phyloP scores from a whole-genome alignment of 2,888 invertebrate genomes.

The Cactoblastis cactorum region DNA sequence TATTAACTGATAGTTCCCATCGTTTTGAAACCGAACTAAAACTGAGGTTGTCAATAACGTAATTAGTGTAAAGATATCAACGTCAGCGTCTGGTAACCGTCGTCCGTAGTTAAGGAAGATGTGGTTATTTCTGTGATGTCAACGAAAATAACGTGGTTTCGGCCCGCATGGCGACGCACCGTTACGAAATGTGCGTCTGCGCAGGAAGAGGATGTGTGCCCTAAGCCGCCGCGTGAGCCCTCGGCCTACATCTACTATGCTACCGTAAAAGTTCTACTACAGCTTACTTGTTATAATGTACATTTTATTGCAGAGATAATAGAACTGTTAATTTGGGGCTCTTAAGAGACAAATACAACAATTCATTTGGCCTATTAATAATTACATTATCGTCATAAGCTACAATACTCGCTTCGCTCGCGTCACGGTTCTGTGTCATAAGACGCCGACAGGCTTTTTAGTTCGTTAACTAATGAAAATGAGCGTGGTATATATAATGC shows the following conservation, averaged over 20 bases:
- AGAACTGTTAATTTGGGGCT: no score
- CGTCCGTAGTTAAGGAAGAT: slow-evolving; percentile 61
- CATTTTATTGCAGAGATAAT: no score
- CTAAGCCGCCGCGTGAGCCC: slow-evolving; percentile 31
- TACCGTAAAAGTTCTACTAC: not conserved
- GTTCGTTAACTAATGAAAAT: slow-evolving; percentile 62
- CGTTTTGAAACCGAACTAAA: slow-evolving; percentile 58
- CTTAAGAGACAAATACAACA: no score
- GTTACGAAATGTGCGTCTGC: slow-evolving; percentile 61
- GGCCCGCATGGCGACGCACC: slow-evolving; percentile 48
- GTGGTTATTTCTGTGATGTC: slow-evolving; percentile 75
- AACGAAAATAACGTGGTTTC: slow-evolving; percentile 69
- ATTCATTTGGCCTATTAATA: no score
- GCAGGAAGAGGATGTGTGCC: slow-evolving; percentile 72
- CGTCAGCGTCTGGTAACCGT: slow-evolving; percentile 65
- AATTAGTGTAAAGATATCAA: slow-evolving; percentile 76
- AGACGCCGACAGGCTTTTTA: slow-evolving; percentile 29
- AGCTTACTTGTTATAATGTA: not conserved
- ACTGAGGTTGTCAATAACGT: slow-evolving; percentile 70
- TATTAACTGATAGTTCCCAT: slow-evolving; percentile 17
- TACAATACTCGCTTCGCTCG: not conserved
- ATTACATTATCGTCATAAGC: not conserved
- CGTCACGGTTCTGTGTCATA: not conserved
- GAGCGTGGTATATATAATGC: slow-evolving; percentile 42
- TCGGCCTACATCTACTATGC: not conserved